phyloP scores from a whole-genome alignment of 2,888 invertebrate genomes.

The Nysson spinosus region DNA sequence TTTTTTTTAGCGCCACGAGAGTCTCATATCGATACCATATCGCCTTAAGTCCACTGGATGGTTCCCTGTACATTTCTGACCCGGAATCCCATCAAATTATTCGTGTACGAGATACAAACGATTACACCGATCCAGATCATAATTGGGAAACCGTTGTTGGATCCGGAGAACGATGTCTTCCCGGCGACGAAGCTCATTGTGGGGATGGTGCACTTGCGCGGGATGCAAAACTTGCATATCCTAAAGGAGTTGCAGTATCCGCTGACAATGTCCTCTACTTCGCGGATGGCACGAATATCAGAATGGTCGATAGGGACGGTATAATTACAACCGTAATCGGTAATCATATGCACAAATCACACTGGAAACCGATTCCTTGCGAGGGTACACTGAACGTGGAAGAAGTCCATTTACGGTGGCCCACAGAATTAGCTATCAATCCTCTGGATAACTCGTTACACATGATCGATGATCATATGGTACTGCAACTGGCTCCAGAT shows the following conservation, averaged over 20 bases:
- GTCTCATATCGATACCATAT: conserved; percentile 98
- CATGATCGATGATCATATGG: conserved; percentile 98
- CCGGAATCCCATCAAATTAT: conserved; percentile 97
- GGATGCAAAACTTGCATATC: conserved; percentile 95
- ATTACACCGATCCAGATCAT: conserved; percentile 90
- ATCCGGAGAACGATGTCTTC: conserved; percentile 94
- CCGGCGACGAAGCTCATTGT: conserved; percentile 96
- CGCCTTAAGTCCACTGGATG: conserved; percentile 95
- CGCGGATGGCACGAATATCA: conserved; percentile 96
- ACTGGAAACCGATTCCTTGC: conserved; percentile 96
- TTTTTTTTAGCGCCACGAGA: conserved; percentile 86
- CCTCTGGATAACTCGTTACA: conserved; percentile 96
- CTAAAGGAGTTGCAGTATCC: conserved; percentile 97
- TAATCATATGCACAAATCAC: conserved; percentile 94
- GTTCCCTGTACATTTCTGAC: conserved; percentile 95
- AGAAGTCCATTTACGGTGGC: conserved; percentile 96
- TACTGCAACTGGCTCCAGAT: conserved; percentile 93
- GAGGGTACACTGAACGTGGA: conserved; percentile 94
- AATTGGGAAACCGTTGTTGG: conserved; percentile 98
- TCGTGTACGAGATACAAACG: conserved; percentile 88
- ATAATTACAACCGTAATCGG: conserved; percentile 95
- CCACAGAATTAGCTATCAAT: conserved; percentile 95
- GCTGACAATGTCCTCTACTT: conserved; percentile 95
- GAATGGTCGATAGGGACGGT: conserved; percentile 95
- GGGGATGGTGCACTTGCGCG: conserved; percentile 96